Evolutionary conservation across 2,888 invertebrate genomes (phyloP), one percentile per base, ranked within the genome.

Genomic region (Vanessa cardui): DNA sequence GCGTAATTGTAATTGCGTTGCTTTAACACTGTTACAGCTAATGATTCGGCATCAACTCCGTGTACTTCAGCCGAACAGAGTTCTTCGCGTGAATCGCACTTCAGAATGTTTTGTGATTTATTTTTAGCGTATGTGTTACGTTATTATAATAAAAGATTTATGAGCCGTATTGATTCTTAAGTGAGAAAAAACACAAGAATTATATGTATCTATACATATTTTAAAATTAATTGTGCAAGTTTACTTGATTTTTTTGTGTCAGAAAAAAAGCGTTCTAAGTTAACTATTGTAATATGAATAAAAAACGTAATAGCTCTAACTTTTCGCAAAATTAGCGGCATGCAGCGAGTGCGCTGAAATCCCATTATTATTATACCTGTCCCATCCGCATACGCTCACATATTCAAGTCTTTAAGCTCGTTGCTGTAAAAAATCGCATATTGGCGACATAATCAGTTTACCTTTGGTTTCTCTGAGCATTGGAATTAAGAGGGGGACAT

Each of bases 401-500:
- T 65, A 62, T 61, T 60, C 70, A 60, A 66, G 72, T 71, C 62
- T 72, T 72, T 74, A 71, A 68, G 63, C 67, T 68, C 64, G 66
- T 72, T 66, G 65, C 69, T 66, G 70, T 72, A 70, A 74, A 91
- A 90, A 89, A 77, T 83, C 85, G 77, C 82, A 88, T 88, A 92
- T 89, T 85, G 89, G 87, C 83, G 83, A 79, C 84, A 80, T 91
- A 91, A 92, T 91, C 85, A 86, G 85, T 87, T 91, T 92, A 92
- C 86, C 86, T 86, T 85, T 84, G 90, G 90, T 88, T 88, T 88
- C 89, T 87, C 88, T 83, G 86, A 84, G 84, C 84, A 83, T 79
- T 78, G 78, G 82, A 84, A 88, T 87, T 88, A 88, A 87, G 86
- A 81, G 87, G 86, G 89, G 87, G 85, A 83, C 83, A 85, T 90